These are phyloP conservation scores for Lasioglossum villosulum DNA, from an alignment of 2,888 invertebrate species.

Conservation along the genomic window DNA sequence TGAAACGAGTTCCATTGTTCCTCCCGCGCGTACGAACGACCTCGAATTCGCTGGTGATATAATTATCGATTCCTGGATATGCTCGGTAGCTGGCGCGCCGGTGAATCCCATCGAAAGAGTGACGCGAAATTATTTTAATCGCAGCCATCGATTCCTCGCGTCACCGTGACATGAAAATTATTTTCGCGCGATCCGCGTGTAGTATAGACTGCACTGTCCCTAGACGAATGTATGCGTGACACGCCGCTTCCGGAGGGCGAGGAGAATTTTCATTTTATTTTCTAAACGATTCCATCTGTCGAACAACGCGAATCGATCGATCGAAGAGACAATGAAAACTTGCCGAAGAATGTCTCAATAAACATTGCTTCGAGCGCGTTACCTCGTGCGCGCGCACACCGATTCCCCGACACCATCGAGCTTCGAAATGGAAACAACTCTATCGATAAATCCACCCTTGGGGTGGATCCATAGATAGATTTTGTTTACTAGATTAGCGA, in stretches of 20 bases:
- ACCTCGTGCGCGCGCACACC: not conserved
- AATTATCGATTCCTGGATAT: not conserved
- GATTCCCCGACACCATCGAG: not conserved
- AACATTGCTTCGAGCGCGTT: not conserved
- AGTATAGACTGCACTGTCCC: not conserved
- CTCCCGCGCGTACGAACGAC: not conserved
- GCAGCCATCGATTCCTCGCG: not conserved
- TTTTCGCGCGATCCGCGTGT: not conserved
- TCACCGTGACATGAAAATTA: constrained; percentile 19
- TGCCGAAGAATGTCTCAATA: not conserved
- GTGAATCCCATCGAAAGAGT: not conserved
- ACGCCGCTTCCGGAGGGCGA: not conserved
- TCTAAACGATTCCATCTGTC: not conserved
- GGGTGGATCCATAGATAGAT: not conserved
- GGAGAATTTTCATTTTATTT: not conserved
- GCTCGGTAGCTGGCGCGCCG: not conserved
- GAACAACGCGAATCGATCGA: not conserved
- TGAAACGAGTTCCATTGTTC: not conserved
- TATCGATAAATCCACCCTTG: not conserved
- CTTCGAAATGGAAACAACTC: not conserved
- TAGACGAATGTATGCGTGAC: not conserved
- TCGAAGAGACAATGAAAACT: no score
- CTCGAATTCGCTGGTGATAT: not conserved
- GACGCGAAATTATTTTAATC: constrained; percentile 15
- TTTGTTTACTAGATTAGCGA: not conserved